Conservation (phyloP, 2,797 vertebrate species). For the Tadarida brasiliensis region DNA sequence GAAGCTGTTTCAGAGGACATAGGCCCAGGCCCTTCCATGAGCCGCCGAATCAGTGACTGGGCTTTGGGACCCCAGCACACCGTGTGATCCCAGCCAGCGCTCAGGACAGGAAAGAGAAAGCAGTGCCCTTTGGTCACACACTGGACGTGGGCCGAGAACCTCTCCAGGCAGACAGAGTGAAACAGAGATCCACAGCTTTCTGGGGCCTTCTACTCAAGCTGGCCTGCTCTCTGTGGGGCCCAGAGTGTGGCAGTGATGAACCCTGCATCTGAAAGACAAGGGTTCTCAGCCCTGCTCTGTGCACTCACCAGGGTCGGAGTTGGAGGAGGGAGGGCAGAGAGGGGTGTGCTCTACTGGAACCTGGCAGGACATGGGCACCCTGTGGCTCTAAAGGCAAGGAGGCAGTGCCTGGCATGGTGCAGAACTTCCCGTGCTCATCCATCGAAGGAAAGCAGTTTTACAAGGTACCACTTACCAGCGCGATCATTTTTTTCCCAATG, state of each 20-base stretch:
- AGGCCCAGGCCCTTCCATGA: not conserved
- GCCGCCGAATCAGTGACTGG: not conserved
- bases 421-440: too few species aligned
- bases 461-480: not conserved
- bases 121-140: not conserved
- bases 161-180: not conserved
- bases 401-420: rapidly evolving
- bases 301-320: not conserved
- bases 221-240: not conserved
- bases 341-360: not conserved
- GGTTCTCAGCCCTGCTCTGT: not conserved
- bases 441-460: not conserved
- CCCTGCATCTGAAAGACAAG: not conserved
- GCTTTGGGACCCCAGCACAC: not conserved
- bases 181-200: not conserved
- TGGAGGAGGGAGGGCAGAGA: not conserved
- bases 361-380: not conserved
- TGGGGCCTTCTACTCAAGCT: not conserved
- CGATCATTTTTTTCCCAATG: not conserved
- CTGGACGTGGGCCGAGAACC: rapidly evolving
- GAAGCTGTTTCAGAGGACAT: not conserved
- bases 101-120: not conserved
- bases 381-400: not conserved
- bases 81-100: not conserved
- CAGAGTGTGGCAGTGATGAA: not conserved